These are phyloP conservation scores for Pelobates cultripes DNA, from an alignment of 2,797 vertebrate species.

Conservation along the genomic window DNA sequence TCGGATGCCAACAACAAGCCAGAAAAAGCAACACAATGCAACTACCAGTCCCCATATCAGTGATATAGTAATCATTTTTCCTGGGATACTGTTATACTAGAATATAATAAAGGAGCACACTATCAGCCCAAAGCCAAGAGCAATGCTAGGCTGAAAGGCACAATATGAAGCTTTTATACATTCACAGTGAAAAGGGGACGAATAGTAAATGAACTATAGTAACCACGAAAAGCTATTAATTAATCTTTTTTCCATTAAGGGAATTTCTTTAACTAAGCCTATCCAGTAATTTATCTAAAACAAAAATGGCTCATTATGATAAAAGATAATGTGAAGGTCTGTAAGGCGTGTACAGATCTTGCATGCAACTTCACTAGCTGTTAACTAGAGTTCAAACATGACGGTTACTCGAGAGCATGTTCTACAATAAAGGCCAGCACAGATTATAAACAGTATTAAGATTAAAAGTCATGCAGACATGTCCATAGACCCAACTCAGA, in stretches of 20 bases:
- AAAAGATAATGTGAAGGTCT: constrained; percentile 69
- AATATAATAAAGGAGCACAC: neutral
- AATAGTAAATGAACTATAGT: constrained; percentile 56
- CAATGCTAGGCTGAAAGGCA: constrained; percentile 29
- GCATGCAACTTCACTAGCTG: constrained; percentile 56
- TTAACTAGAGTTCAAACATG: constrained; percentile 63
- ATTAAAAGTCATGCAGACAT: no score
- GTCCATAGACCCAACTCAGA: no score
- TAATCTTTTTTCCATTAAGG: constrained; percentile 61
- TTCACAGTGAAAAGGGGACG: constrained; percentile 13
- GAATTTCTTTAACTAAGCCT: constrained; percentile 50
- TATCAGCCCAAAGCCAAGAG: constrained; percentile 46
- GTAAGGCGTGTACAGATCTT: constrained; percentile 61
- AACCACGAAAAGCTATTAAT: constrained; percentile 69
- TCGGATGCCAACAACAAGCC: constrained; percentile 82
- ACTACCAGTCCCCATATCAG: constrained; percentile 79
- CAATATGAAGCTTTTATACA: constrained; percentile 63
- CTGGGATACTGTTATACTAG: constrained; percentile 40
- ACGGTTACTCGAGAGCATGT: constrained; percentile 48
- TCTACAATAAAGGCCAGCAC: neutral
- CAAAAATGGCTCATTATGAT: constrained; percentile 58
- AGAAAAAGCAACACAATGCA: constrained; percentile 77
- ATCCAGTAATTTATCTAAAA: constrained; percentile 51
- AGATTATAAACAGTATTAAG: neutral
- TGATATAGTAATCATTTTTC: constrained; percentile 74